Base-by-base conservation (phyloP, 2,888 invertebrate species). In the Lithophane socia region DNA sequence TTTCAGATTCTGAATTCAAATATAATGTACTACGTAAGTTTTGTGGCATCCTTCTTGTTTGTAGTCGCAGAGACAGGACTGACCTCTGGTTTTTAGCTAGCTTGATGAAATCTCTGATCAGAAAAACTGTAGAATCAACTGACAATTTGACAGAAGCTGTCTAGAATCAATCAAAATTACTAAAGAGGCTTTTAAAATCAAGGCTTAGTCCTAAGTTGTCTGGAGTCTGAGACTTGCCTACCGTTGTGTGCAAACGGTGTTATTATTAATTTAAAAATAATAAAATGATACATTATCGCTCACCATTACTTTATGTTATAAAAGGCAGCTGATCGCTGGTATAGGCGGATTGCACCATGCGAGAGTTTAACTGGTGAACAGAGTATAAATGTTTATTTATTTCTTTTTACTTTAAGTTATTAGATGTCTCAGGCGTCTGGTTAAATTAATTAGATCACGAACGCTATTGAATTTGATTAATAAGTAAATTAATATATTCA, bases 321-420 rank as follows among this genome's bases (percentile, higher is more conserved):
- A 79, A 80, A 47, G 86, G 87, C 87, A 87, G 87, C 87, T 87
- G 24, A 61, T 61, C 16, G 87, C 86, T 85, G 78, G 29, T 66
- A 29, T 10, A 64, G 83, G 81, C 75, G 79, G 86, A 75, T 78
- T 84, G 71, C 88, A 88, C 81, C 73, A 78, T 86, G 72, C 64
- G 16, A 29, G 1, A 63, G n/a, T 71, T 73, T 10, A 56, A 68
- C 61, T 72, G 29, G 52, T 37, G 47, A 49, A 60, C n/a, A 47
- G 49, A 58, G 21, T 7, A 42, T 16, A 65, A 44, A 65, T 65
- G 13, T 47, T 71, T 24, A 67, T 72, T 68, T 66, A 69, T 63
- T 76, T 44, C 29, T 49, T 56, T 68, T 69, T 65, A 49, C 63
- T 54, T 52, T 69, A 82, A 60, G 52, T 82, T 37, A 24, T 44